A percentile compares a stretch with the other conserved stretches of the same genome.
Evolutionary conservation across 2,888 invertebrate species (phyloP).

Genomic region (Drosophila borborema): DNA sequence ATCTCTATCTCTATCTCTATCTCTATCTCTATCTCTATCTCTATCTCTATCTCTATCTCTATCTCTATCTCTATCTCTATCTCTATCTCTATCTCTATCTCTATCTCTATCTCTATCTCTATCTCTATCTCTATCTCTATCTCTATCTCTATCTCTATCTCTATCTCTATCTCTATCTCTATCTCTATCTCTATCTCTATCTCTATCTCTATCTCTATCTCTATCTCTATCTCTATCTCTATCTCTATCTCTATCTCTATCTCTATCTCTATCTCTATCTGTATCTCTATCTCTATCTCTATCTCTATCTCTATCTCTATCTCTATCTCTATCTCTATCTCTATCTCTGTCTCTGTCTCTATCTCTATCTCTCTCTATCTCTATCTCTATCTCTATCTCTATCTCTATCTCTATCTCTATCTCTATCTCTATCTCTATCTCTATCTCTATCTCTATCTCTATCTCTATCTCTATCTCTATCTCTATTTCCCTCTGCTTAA

Average conservation of each 20-base stretch:
- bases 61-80: neutral
- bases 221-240: neutral
- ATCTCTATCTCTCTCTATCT: too few species aligned
- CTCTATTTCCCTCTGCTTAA: too few species aligned
- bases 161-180: neutral
- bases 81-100: neutral
- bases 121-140: neutral
- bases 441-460: too few species aligned
- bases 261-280: neutral
- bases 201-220: neutral
- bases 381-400: too few species aligned
- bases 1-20: neutral
- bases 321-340: neutral
- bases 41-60: neutral
- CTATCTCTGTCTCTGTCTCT: neutral
- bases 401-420: neutral
- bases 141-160: neutral
- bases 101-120: neutral
- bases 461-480: neutral
- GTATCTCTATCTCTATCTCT: too few species aligned
- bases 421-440: neutral
- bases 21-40: neutral
- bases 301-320: too few species aligned
- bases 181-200: neutral
- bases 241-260: neutral